These are phyloP conservation scores for Cryptocephalus primarius DNA, from an alignment of 2,888 invertebrate genomes.

Conservation along the genomic window DNA sequence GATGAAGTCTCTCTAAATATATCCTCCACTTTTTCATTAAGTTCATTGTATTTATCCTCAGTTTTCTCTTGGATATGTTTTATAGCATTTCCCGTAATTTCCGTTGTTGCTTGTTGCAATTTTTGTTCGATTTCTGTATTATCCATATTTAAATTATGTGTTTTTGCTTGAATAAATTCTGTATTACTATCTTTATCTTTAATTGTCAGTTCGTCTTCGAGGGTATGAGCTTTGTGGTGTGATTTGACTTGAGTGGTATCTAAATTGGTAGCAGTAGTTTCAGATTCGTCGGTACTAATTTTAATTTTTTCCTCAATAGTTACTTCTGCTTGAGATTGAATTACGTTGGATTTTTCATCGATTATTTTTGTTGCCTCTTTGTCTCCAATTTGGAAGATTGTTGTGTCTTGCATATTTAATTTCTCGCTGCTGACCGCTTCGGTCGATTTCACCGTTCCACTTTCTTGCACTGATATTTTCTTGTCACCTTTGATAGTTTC, in stretches of 20 bases:
- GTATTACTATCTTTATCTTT: conserved; percentile 6
- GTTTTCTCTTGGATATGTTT: conserved; percentile 18
- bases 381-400: conserved; percentile 22
- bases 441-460: conserved; percentile 19
- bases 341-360: conserved; percentile 16
- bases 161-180: conserved; percentile 3
- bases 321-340: conserved; percentile 19
- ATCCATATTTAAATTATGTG: conserved; percentile 5
- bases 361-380: conserved; percentile 23
- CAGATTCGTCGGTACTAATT: conserved; percentile 6
- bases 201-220: conserved; percentile 6
- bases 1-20: conserved; percentile 6
- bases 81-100: conserved; percentile 10
- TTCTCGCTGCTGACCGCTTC: conserved; percentile 26
- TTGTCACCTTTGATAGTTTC: conserved; percentile 21
- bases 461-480: conserved; percentile 23
- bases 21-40: conserved; percentile 11
- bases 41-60: conserved; percentile 18
- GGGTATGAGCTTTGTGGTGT: conserved; percentile 6
- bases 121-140: conserved; percentile 8
- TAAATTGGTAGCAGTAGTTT: conserved; percentile 4
- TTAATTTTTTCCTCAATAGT: conserved; percentile 9
- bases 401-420: conserved; percentile 3
- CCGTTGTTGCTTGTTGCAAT: conserved; percentile 9
- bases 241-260: conserved; percentile 6